These are phyloP conservation scores for Chelonus insularis DNA, from an alignment of 1,140 invertebrate genomes.

Conservation along the genomic window DNA sequence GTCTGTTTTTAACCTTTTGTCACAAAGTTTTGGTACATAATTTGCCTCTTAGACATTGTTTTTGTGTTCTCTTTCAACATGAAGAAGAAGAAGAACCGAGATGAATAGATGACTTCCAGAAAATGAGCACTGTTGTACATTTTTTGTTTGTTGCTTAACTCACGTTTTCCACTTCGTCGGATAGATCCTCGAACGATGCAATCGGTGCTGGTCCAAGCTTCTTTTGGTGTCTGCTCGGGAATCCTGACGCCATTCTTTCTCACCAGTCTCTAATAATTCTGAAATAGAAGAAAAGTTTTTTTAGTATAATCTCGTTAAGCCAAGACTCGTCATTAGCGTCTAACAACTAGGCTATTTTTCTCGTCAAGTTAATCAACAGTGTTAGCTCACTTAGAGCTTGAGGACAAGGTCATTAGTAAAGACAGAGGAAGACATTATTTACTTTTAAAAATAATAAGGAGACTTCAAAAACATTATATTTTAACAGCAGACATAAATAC, in stretches of 20 bases:
- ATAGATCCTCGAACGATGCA: slow-evolving; percentile 88
- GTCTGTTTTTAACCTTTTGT: neutral
- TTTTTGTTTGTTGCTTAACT: slow-evolving; percentile 47
- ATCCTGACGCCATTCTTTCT: slow-evolving; percentile 50
- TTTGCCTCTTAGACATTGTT: neutral
- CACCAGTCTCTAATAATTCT: neutral
- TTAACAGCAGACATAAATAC: too few relatives aligned
- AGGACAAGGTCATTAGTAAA: too few relatives aligned
- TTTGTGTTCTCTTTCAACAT: neutral
- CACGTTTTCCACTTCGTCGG: slow-evolving; percentile 74
- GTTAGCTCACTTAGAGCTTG: too few relatives aligned
- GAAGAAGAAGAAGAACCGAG: neutral
- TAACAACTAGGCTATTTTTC: too few relatives aligned
- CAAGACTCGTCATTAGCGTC: too few relatives aligned
- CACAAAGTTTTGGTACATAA: neutral
- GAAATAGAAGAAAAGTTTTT: neutral
- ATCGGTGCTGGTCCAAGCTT: slow-evolving; percentile 88
- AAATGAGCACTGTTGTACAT: slow-evolving; percentile 1
- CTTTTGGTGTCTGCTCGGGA: slow-evolving; percentile 63
- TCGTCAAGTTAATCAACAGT: too few relatives aligned
- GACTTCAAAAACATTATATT: too few relatives aligned
- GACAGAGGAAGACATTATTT: too few relatives aligned
- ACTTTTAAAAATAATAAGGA: too few relatives aligned
- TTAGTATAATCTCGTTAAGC: too few relatives aligned
- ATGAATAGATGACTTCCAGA: neutral